phyloP scores from a whole-genome alignment of 2,113 vertebrate genomes.

The Erpornis zantholeuca region DNA sequence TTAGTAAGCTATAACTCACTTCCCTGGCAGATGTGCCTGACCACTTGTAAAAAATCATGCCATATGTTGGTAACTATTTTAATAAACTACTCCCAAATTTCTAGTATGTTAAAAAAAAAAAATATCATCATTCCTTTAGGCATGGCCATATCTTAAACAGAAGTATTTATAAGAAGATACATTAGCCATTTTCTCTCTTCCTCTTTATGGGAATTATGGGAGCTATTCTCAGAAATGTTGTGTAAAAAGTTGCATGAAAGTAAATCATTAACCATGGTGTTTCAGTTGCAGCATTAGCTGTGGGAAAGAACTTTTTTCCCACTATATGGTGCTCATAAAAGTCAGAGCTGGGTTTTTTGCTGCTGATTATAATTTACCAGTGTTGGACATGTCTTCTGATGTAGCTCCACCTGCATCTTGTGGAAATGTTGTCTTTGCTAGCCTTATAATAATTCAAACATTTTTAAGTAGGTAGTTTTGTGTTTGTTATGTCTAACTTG shows the following conservation, averaged over 20 bases:
- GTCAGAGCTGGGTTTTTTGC: neutral
- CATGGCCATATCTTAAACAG: neutral
- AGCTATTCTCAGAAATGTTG: neutral
- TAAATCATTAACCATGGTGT: neutral
- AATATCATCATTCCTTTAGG: neutral
- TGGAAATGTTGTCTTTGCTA: neutral
- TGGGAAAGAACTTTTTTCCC: neutral
- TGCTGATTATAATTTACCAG: neutral
- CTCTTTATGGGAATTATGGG: neutral
- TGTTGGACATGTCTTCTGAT: fast-evolving
- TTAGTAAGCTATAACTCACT: neutral
- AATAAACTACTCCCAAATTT: neutral
- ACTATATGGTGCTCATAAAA: neutral
- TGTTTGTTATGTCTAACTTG: neutral
- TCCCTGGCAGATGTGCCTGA: neutral
- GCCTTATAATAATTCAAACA: neutral
- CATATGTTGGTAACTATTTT: conserved; percentile 24
- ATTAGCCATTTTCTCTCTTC: neutral
- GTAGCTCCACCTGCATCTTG: neutral
- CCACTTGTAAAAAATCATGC: neutral
- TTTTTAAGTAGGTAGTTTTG: neutral
- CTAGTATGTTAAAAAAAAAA: neutral
- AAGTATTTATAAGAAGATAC: neutral
- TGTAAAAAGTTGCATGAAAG: neutral
- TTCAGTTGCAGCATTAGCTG: neutral